Percentiles rank a stretch among this genome's conserved stretches.
phyloP scores from a whole-genome alignment of 2,113 vertebrate species.

The Choloepus hoffmanni region DNA sequence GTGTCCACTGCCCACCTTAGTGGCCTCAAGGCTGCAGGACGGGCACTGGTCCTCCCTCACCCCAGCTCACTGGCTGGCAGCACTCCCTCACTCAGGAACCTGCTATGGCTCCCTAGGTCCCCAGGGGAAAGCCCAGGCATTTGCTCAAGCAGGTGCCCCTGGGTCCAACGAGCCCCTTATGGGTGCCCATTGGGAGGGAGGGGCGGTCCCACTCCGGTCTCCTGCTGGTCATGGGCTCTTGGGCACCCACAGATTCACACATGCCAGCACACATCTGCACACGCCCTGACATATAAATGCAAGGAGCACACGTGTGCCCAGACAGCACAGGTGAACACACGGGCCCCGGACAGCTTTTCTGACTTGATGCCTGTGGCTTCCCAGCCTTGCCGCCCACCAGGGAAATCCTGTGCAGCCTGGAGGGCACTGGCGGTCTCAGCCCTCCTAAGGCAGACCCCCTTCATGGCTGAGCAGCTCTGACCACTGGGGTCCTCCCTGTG shows the following conservation, averaged over 20 bases:
- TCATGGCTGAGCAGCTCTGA: not conserved
- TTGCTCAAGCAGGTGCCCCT: not conserved
- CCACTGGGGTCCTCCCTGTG: not conserved
- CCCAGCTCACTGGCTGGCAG: not conserved
- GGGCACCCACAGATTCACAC: not conserved
- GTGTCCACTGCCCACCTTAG: not conserved
- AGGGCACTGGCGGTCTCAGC: not conserved
- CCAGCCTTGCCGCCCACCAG: not conserved
- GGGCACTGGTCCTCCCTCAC: rapidly evolving
- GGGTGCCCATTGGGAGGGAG: not conserved
- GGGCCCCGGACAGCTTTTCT: not conserved
- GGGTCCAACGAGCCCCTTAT: not conserved
- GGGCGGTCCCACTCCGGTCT: not conserved
- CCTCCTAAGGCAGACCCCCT: not conserved
- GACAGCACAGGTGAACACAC: not conserved
- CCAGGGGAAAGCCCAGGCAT: not conserved
- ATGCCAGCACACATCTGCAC: not conserved
- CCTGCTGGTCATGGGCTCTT: not conserved
- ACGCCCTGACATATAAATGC: too few relatives aligned
- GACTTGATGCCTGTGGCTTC: not conserved
- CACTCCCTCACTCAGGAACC: not conserved
- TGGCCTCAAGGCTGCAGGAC: not conserved
- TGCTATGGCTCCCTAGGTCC: not conserved
- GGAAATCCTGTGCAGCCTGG: not conserved
- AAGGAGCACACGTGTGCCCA: not conserved